A percentile compares a stretch with the other conserved stretches of the same genome.
Evolutionary conservation across 2,797 vertebrate genomes (phyloP).

Genomic region (Platalea minor): DNA sequence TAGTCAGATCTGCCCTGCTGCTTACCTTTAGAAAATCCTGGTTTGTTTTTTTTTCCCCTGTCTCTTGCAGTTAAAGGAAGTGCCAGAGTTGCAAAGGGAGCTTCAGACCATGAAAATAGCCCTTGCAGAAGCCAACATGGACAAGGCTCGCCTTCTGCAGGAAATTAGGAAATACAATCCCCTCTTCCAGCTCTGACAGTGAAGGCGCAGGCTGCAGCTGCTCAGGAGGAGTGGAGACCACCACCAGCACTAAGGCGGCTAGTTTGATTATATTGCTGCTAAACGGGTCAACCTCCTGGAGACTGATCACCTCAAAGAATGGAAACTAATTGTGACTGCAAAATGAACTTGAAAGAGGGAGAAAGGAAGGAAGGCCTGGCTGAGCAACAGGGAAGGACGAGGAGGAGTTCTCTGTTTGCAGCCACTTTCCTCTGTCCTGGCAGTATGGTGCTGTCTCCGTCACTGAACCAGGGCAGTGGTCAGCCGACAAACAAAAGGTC

Average conservation of each 20-base stretch:
- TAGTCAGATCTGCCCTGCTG: not conserved
- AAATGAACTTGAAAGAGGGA: not conserved
- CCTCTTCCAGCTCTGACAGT: constrained; percentile 83
- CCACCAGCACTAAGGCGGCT: constrained; percentile 54
- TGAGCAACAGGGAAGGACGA: not conserved
- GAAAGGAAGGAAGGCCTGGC: not conserved
- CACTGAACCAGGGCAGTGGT: not conserved
- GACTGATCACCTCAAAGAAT: not conserved
- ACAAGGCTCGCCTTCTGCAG: constrained; percentile 86
- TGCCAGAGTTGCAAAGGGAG: constrained; percentile 75
- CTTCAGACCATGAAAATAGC: constrained; percentile 80
- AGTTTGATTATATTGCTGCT: not conserved
- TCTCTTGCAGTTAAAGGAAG: constrained; percentile 65
- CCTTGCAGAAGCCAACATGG: constrained; percentile 81
- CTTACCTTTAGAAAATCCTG: not conserved
- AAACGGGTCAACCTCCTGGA: not conserved
- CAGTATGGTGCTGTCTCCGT: not conserved
- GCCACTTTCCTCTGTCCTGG: not conserved
- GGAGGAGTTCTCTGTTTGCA: not conserved
- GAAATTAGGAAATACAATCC: constrained; percentile 92
- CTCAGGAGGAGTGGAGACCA: constrained; percentile 49
- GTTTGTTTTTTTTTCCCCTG: not conserved
- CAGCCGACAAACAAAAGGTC: not conserved
- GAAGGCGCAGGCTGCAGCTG: not conserved
- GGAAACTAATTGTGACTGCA: not conserved